Conservation (phyloP, 2,113 vertebrate genomes). For the Ptilonorhynchus violaceus region DNA sequence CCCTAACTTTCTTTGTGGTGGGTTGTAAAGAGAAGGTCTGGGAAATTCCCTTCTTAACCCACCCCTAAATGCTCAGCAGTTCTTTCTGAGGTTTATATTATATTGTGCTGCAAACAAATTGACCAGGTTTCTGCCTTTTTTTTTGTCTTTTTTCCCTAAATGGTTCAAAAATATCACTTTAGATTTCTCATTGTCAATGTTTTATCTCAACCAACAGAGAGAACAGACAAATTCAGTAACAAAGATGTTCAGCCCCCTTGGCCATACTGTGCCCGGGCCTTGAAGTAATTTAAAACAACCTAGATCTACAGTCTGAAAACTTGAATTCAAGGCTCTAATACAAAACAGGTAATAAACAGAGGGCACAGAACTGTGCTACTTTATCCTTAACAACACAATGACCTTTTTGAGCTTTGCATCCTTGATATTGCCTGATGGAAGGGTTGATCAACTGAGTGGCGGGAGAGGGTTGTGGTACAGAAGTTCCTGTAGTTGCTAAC, state of each 20-base stretch:
- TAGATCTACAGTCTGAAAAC: background rate
- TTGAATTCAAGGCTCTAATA: background rate
- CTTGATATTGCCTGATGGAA: background rate
- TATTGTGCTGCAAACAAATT: background rate
- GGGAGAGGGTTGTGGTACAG: background rate
- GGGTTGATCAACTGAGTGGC: background rate
- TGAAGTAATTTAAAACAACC: background rate
- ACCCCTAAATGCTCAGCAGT: background rate
- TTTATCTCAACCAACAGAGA: background rate
- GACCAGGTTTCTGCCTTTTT: background rate
- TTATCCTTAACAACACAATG: fast-evolving
- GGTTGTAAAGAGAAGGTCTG: background rate
- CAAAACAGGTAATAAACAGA: background rate
- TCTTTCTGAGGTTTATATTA: background rate
- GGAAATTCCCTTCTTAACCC: background rate
- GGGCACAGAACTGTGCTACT: background rate
- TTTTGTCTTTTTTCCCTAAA: background rate
- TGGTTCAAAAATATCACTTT: background rate
- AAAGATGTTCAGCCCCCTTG: background rate
- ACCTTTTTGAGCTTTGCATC: background rate
- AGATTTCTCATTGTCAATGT: background rate
- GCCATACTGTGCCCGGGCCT: background rate
- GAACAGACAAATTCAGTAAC: background rate
- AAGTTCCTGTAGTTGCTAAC: background rate
- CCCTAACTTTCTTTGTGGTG: background rate